Evolutionary conservation across 2,113 vertebrate species (phyloP).

Genomic region (Cryptomyrus ogoouensis): DNA sequence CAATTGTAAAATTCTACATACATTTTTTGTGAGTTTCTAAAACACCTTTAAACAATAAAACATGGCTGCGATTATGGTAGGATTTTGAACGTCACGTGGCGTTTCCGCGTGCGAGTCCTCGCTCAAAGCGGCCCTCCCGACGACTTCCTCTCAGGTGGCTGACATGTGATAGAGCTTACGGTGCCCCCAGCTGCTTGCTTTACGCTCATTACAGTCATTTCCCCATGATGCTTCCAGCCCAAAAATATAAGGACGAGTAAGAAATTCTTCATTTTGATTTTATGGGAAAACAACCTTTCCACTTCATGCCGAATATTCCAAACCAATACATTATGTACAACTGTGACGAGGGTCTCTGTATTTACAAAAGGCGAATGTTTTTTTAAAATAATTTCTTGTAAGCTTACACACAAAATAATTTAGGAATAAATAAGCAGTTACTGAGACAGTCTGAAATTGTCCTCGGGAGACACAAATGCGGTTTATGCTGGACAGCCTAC

Average conservation of each 20-base stretch:
- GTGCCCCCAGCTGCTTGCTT: conserved; percentile 67
- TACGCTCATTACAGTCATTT: conserved; percentile 61
- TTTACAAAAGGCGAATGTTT: neutral
- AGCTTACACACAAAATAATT: neutral
- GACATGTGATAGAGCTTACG: conserved; percentile 80
- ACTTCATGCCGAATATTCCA: conserved; percentile 79
- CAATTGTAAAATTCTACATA: conserved; percentile 80
- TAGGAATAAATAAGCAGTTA: neutral
- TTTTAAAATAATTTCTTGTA: neutral
- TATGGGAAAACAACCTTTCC: conserved; percentile 77
- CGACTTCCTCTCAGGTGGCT: conserved; percentile 55
- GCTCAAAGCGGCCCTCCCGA: neutral
- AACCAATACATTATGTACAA: conserved; percentile 81
- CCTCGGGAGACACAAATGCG: neutral
- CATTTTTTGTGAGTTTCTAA: conserved; percentile 67
- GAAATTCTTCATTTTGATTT: conserved; percentile 46
- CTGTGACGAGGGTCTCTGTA: neutral
- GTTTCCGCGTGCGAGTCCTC: neutral
- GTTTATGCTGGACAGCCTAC: neutral
- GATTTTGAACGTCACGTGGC: conserved; percentile 60
- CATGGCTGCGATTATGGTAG: conserved; percentile 71
- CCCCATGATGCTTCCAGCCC: conserved; percentile 56
- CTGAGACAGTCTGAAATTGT: neutral
- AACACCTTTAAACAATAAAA: conserved; percentile 75
- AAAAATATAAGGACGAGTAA: conserved; percentile 73